phyloP scores from a whole-genome alignment of 2,797 vertebrate genomes.

The Amblyraja radiata region DNA sequence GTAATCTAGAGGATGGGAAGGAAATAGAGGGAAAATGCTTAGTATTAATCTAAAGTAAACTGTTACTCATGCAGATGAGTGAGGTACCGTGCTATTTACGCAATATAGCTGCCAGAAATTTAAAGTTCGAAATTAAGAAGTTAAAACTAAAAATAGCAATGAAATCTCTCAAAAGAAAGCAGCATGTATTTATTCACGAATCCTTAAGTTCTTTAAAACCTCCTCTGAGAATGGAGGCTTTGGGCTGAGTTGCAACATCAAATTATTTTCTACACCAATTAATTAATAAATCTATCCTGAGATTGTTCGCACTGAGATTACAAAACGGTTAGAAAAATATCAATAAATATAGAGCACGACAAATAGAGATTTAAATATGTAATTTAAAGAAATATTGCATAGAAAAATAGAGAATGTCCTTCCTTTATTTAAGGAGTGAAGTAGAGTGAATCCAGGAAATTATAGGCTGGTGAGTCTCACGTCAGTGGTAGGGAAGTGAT shows the following conservation, averaged over 20 bases:
- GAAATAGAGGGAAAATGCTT: constrained; percentile 10
- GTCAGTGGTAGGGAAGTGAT: no score
- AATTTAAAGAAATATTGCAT: neutral
- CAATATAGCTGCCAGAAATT: neutral
- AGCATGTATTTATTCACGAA: neutral
- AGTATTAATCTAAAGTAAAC: neutral
- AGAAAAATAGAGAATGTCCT: no score
- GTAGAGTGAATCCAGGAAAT: no score
- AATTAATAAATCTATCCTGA: neutral
- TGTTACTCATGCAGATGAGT: neutral
- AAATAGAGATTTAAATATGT: neutral
- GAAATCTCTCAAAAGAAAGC: neutral
- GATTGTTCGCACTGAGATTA: neutral
- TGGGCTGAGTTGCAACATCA: neutral
- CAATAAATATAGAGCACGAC: neutral
- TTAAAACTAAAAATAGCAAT: neutral
- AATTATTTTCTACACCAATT: neutral
- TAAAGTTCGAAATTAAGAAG: neutral
- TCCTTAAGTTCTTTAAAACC: neutral
- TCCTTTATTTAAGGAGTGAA: no score
- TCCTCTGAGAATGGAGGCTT: neutral
- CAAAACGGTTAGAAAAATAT: neutral
- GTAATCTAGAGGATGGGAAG: constrained; percentile 66
- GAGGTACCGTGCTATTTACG: neutral
- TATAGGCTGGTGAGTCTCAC: no score